These are phyloP conservation scores for Kryphioiulus occultus DNA, from an alignment of 2,888 invertebrate genomes.

Conservation along the genomic window DNA sequence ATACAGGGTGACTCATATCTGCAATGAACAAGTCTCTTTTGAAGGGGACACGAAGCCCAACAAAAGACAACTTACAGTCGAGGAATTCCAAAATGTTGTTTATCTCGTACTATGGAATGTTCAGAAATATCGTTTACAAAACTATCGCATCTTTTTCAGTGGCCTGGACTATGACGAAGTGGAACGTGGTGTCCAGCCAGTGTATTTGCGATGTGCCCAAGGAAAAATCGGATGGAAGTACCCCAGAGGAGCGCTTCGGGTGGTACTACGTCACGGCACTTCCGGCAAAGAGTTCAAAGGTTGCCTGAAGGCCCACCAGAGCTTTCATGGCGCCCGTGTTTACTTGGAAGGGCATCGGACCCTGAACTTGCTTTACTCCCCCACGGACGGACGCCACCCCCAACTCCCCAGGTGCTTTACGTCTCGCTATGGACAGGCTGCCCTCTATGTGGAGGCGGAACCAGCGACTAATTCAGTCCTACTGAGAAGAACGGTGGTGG, in stretches of 20 bases:
- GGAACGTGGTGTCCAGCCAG: conserved; percentile 74
- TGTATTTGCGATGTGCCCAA: conserved; percentile 77
- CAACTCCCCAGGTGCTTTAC: conserved; percentile 67
- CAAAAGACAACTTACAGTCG: too few relatives aligned
- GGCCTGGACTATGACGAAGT: conserved; percentile 55
- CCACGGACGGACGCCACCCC: conserved; percentile 65
- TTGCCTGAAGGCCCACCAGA: conserved; percentile 68
- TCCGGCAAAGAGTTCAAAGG: conserved; percentile 62
- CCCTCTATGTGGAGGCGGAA: conserved; percentile 72
- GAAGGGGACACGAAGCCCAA: too few relatives aligned
- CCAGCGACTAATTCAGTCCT: not conserved
- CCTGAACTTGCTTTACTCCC: conserved; percentile 69
- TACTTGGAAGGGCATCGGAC: conserved; percentile 73
- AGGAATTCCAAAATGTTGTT: too few relatives aligned
- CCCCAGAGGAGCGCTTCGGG: conserved; percentile 75
- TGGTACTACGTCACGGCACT: conserved; percentile 71
- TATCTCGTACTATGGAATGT: too few relatives aligned
- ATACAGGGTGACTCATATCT: too few relatives aligned
- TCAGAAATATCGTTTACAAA: not conserved
- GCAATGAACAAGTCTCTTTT: too few relatives aligned
- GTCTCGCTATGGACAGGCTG: conserved; percentile 66
- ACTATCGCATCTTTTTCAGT: conserved; percentile 48
- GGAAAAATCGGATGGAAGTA: conserved; percentile 78
- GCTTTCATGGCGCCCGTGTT: conserved; percentile 65
- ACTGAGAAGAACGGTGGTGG: conserved; percentile 27